These are phyloP conservation scores for Sebastes oblongus DNA, from an alignment of 2,797 vertebrate genomes.

Conservation along the genomic window DNA sequence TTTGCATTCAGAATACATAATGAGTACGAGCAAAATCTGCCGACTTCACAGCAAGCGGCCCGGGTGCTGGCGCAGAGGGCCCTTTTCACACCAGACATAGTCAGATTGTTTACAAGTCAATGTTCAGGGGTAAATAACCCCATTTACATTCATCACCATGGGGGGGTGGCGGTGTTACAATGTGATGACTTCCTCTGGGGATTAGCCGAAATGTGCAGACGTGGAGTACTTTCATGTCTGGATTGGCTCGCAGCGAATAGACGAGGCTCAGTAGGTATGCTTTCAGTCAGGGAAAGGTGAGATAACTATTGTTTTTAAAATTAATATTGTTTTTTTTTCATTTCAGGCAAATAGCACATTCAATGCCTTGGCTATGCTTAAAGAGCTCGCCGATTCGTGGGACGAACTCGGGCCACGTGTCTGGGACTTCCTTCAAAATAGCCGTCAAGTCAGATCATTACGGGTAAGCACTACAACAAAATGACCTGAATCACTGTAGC, in stretches of 20 bases:
- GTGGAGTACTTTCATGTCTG: slow-evolving; percentile 42
- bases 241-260: slow-evolving; percentile 10
- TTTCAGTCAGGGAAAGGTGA: neutral
- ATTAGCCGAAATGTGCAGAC: slow-evolving; percentile 44
- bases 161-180: slow-evolving; percentile 25
- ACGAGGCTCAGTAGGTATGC: slow-evolving; percentile 15
- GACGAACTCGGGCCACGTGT: slow-evolving; percentile 87
- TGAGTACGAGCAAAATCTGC: slow-evolving; percentile 39
- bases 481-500: neutral
- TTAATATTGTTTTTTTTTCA: neutral
- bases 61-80: slow-evolving; percentile 27
- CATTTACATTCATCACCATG: slow-evolving; percentile 63
- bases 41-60: slow-evolving; percentile 55
- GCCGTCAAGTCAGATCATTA: slow-evolving; percentile 85
- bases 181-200: slow-evolving; percentile 55
- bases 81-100: slow-evolving; percentile 39
- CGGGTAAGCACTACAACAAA: slow-evolving; percentile 77
- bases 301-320: neutral
- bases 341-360: slow-evolving; percentile 93
- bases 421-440: slow-evolving; percentile 87
- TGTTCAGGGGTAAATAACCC: slow-evolving; percentile 68
- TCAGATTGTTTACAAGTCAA: slow-evolving; percentile 68
- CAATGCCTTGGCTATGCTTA: slow-evolving; percentile 85
- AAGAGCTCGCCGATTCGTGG: slow-evolving; percentile 88
- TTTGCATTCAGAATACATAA: slow-evolving; percentile 54